A percentile compares a stretch with the other conserved stretches of the same genome.
Evolutionary conservation across 2,797 vertebrate genomes (phyloP).

Genomic region (Coregonus suidteri): DNA sequence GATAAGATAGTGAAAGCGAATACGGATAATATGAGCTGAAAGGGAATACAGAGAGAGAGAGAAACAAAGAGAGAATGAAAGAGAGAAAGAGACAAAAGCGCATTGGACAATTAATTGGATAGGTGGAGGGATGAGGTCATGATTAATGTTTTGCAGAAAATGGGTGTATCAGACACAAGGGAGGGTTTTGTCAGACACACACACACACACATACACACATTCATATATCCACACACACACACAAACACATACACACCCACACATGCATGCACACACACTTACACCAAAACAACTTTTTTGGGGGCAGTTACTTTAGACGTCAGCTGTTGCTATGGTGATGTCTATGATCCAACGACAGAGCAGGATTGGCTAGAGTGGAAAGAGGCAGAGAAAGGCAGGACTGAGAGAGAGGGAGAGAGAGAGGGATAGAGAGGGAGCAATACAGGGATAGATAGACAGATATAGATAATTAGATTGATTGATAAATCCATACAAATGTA

Average conservation of each 20-base stretch:
- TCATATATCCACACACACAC: conserved; percentile 38
- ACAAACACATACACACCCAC: background rate
- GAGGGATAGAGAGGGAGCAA: background rate
- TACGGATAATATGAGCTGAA: conserved; percentile 12
- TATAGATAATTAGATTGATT: conserved; percentile 56
- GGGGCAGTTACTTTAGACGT: conserved; percentile 72
- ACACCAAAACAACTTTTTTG: conserved; percentile 64
- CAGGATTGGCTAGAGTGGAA: conserved; percentile 67
- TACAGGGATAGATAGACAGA: background rate
- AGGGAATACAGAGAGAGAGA: conserved; percentile 18
- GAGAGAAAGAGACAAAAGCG: conserved; percentile 17
- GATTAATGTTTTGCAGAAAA: conserved; percentile 39
- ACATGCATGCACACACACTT: conserved; percentile 36
- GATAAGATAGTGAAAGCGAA: conserved; percentile 12
- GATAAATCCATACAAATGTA: conserved; percentile 54
- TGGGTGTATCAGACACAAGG: conserved; percentile 56
- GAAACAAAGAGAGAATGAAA: conserved; percentile 29
- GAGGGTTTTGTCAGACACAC: conserved; percentile 63
- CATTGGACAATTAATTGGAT: conserved; percentile 54
- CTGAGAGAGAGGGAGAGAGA: background rate
- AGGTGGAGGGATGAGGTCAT: conserved; percentile 69
- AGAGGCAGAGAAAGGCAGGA: conserved; percentile 37
- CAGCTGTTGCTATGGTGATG: conserved; percentile 82
- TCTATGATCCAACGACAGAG: conserved; percentile 59
- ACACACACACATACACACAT: conserved; percentile 4